Conservation (phyloP, 1,140 invertebrate species). For the Euschistus heros region DNA sequence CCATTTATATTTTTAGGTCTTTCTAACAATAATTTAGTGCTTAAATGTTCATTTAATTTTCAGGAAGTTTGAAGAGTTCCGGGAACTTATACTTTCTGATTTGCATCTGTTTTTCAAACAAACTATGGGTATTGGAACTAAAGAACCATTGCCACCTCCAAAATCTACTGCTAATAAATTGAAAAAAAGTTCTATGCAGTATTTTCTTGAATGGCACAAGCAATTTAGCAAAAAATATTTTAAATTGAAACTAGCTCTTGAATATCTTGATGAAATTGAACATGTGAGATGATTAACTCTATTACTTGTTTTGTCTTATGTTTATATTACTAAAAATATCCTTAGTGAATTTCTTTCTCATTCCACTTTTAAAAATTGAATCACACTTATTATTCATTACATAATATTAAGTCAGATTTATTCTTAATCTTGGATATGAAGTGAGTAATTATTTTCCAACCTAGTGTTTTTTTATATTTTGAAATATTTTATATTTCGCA, state of each 20-base stretch:
- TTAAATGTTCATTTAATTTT: too few relatives aligned
- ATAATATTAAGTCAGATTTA: too few relatives aligned
- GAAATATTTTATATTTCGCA: too few relatives aligned
- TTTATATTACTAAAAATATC: neutral
- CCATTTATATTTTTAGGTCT: too few relatives aligned
- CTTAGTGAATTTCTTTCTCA: neutral
- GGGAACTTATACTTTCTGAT: constrained; percentile 40
- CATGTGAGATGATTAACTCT: constrained; percentile 33
- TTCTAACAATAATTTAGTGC: too few relatives aligned
- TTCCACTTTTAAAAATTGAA: neutral
- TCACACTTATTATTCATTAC: neutral
- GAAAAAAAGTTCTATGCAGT: constrained; percentile 37
- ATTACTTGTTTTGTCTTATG: neutral
- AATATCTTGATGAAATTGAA: constrained; percentile 42
- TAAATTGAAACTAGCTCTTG: constrained; percentile 39
- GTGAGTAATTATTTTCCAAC: neutral
- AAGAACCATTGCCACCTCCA: constrained; percentile 42
- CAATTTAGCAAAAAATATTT: constrained; percentile 42
- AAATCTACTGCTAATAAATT: constrained; percentile 38
- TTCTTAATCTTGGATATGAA: neutral
- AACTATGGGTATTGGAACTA: constrained; percentile 37
- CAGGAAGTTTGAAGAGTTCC: constrained; percentile 42
- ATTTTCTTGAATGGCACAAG: constrained; percentile 42
- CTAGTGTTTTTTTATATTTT: too few relatives aligned
- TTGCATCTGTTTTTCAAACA: constrained; percentile 42